These are phyloP conservation scores for Myrmophylax atrothorax DNA, from an alignment of 2,113 vertebrate genomes.

Conservation along the genomic window DNA sequence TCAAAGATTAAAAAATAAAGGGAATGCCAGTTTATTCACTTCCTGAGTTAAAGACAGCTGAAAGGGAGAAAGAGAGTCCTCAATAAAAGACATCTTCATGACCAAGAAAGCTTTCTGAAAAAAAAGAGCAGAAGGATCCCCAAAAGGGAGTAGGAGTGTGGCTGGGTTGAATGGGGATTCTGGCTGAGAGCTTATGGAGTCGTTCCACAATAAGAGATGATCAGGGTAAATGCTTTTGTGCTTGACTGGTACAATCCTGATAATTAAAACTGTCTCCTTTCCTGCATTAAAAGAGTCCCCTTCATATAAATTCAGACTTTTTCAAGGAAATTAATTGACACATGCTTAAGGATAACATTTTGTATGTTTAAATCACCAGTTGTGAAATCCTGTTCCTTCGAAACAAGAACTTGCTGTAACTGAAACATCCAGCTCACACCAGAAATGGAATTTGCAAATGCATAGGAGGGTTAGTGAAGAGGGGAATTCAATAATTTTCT, in stretches of 20 bases:
- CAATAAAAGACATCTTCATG: not conserved
- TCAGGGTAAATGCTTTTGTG: not conserved
- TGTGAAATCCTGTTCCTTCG: not conserved
- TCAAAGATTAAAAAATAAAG: not conserved
- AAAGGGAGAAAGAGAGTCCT: not conserved
- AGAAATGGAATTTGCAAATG: not conserved
- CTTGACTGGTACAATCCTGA: not conserved
- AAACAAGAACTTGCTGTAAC: not conserved
- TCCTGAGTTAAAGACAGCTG: not conserved
- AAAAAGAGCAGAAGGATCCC: not conserved
- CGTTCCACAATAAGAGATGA: not conserved
- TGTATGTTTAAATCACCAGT: accelerated
- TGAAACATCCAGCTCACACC: not conserved
- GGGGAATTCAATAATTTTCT: not conserved
- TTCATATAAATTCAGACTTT: not conserved
- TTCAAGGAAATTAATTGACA: not conserved
- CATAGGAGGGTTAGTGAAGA: not conserved
- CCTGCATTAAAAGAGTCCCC: not conserved
- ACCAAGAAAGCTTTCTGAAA: not conserved
- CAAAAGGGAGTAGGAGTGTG: not conserved
- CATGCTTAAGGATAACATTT: not conserved
- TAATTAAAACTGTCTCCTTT: not conserved
- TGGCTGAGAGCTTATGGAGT: not conserved
- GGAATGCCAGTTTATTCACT: not conserved
- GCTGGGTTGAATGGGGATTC: not conserved